Base-by-base conservation (phyloP, 2,888 invertebrate species). In the Netelia melanura region DNA sequence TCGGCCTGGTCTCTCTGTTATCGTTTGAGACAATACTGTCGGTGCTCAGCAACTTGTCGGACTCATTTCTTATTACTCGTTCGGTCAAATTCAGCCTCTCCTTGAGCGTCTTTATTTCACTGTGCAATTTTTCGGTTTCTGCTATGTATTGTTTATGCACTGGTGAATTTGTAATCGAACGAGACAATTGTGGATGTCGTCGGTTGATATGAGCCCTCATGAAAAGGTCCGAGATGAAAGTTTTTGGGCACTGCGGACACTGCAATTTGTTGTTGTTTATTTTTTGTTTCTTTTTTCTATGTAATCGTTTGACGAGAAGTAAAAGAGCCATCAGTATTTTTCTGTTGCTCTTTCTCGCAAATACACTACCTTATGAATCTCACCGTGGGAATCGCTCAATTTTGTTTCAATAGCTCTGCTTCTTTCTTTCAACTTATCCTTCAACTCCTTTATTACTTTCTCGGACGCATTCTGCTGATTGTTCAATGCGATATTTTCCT, bases 211-310 rank as follows among this genome's bases (percentile, higher is more conserved):
- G 97, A 64, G 96, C 95, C 91, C 95, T 95, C 82, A 96, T 94
- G 91, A 96, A 96, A 80, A 95, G 94, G 89, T 96, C 95, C 85
- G 96, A 95, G 68, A 96, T 93, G 91, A 97, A 97, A 9, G 95
- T 95, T 93, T 97, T 97, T n/a, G 95, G 95, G 89, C 97, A 97
- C 89, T 95, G 95, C 56, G 93, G 94, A 89, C 97, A 97, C 94
- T 96, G 94, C 62, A 65, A 65, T 78, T 56, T 23, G 58, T 83
- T 11, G 14, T 21, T 48, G 30, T 3, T 2, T 21, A 30, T 54
- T 54, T 54, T 54, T 65, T 52, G n/a, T 76, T 64, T n/a, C 11
- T 64, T 23, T 10, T 62, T 38, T 25, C 6, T n/a, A 30, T 48
- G 25, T 65, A 17, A 48, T 9, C 0, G n/a, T 21, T 70, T 17